Evolutionary conservation across 2,797 vertebrate species (phyloP).

Genomic region (Podarcis siculus): DNA sequence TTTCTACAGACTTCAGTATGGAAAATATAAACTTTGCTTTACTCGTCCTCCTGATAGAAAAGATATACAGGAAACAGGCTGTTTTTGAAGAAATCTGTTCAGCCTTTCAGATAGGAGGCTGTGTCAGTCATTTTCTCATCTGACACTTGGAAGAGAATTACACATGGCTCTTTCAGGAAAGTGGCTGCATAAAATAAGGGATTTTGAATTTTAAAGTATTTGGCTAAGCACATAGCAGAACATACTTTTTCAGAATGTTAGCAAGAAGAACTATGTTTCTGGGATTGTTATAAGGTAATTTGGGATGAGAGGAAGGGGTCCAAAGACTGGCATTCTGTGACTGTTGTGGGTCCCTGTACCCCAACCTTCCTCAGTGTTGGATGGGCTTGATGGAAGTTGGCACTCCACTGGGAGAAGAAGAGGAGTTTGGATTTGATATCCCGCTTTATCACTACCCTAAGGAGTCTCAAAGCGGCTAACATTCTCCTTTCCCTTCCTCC

Average conservation of each 20-base stretch:
- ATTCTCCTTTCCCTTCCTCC: no score
- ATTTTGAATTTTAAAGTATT: not conserved
- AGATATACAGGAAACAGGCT: not conserved
- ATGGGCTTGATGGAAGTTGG: not conserved
- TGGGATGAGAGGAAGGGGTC: not conserved
- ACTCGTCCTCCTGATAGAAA: not conserved
- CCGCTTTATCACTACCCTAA: no score
- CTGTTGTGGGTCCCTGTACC: not conserved
- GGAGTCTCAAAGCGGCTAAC: no score
- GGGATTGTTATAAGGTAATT: not conserved
- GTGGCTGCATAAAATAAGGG: not conserved
- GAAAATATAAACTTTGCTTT: conserved; percentile 12
- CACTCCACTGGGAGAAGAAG: no score
- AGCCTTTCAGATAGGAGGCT: not conserved
- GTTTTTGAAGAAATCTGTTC: not conserved
- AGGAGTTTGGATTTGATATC: no score
- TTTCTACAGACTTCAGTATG: not conserved
- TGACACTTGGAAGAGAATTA: not conserved
- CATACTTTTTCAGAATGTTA: not conserved
- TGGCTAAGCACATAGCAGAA: not conserved
- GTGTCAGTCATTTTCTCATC: not conserved
- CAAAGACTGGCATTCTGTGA: not conserved
- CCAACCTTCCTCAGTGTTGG: not conserved
- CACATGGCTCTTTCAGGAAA: not conserved
- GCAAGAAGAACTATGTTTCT: not conserved